Percentiles rank a stretch among this genome's conserved stretches.
Evolutionary conservation across 2,113 vertebrate species (phyloP).

Genomic region (Polypterus bichir): DNA sequence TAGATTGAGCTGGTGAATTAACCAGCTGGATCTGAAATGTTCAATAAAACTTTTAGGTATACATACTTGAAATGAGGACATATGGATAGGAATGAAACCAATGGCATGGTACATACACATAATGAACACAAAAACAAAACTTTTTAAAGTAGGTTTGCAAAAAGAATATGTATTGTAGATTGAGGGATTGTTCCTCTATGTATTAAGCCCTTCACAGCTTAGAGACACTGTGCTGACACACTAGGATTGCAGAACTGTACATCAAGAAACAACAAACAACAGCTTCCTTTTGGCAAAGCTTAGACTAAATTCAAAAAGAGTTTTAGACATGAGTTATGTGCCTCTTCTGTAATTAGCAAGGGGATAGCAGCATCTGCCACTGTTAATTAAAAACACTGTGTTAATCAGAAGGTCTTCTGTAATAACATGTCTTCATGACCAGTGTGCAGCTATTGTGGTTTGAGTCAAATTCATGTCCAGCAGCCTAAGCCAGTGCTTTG

Average conservation of each 20-base stretch:
- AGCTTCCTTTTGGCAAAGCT: neutral
- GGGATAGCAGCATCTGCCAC: slow-evolving; percentile 22
- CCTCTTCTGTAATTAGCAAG: slow-evolving; percentile 11
- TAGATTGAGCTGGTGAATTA: too few species aligned
- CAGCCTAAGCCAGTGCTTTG: slow-evolving; percentile 16
- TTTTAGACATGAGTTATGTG: slow-evolving; percentile 5
- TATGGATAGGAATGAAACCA: too few species aligned
- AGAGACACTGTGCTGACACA: too few species aligned
- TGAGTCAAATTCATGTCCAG: slow-evolving; percentile 20
- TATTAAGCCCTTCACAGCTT: too few species aligned
- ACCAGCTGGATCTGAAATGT: too few species aligned
- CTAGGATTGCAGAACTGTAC: slow-evolving; percentile 20
- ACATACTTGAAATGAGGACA: too few species aligned
- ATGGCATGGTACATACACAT: too few species aligned
- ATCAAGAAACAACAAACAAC: neutral
- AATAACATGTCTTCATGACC: slow-evolving; percentile 16
- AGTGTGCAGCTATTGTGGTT: slow-evolving; percentile 28
- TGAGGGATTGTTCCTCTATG: too few species aligned
- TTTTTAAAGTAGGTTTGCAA: too few species aligned
- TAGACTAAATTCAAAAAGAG: slow-evolving; percentile 1
- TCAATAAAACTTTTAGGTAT: too few species aligned
- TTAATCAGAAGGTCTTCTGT: slow-evolving; percentile 20
- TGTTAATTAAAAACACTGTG: slow-evolving; percentile 36
- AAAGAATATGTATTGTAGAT: too few species aligned
- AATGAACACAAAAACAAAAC: too few species aligned